phyloP scores from a whole-genome alignment of 1,140 invertebrate genomes.

The Leptinotarsa lineolata region DNA sequence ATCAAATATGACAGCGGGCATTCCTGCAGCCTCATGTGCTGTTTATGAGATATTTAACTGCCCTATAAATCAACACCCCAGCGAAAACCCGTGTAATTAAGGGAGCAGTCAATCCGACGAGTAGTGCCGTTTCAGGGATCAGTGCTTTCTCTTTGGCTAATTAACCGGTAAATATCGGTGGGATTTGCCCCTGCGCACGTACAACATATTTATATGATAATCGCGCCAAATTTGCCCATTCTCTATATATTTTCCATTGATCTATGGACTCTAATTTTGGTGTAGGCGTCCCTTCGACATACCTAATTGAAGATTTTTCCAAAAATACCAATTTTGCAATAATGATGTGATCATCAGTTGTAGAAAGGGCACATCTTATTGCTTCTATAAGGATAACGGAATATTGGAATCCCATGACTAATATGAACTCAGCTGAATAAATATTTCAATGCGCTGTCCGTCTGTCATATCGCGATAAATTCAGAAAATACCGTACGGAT shows the following conservation, averaged over 20 bases:
- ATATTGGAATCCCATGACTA: too few species aligned
- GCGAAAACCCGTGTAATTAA: conserved; percentile 54
- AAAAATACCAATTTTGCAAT: too few species aligned
- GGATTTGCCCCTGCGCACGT: conserved; percentile 28
- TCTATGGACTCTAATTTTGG: conserved; percentile 1
- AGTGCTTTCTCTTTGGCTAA: conserved; percentile 30
- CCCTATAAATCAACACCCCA: conserved; percentile 58
- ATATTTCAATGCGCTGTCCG: too few species aligned
- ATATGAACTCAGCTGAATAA: too few species aligned
- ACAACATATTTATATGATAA: conserved; percentile 26
- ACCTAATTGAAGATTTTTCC: too few species aligned
- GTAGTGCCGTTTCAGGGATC: conserved; percentile 15
- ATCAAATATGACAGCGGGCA: conserved; percentile 53
- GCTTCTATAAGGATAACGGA: too few species aligned
- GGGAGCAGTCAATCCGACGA: conserved; percentile 48
- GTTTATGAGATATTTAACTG: conserved; percentile 59
- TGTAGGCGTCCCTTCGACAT: too few species aligned
- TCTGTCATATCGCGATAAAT: too few species aligned
- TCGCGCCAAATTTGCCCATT: conserved; percentile 8
- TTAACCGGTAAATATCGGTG: conserved; percentile 37
- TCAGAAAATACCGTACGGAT: too few species aligned
- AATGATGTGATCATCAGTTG: too few species aligned
- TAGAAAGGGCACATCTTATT: too few species aligned
- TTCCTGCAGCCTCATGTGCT: conserved; percentile 54
- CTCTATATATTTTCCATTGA: conserved; percentile 9